A percentile compares a stretch with the other conserved stretches of the same genome.
Evolutionary conservation across 2,888 invertebrate genomes (phyloP).

Genomic region (Boloria selene): DNA sequence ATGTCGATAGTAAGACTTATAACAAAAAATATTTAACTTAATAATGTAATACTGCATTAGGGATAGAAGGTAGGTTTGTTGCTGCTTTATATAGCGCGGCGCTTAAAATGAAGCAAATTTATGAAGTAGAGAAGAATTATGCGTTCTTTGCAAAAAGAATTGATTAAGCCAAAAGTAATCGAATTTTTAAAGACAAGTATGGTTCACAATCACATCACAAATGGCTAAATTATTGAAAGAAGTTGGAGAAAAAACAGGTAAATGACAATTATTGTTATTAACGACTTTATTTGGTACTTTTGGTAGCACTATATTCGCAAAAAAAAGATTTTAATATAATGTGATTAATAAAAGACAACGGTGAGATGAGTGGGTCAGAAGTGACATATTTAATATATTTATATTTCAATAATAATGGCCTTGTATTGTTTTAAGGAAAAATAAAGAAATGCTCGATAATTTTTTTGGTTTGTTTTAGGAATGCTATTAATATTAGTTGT

Average conservation of each 20-base stretch:
- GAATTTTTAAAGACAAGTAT: conserved; percentile 66
- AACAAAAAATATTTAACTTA: neutral
- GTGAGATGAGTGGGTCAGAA: too few relatives aligned
- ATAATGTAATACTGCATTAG: conserved; percentile 41
- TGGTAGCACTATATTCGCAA: too few relatives aligned
- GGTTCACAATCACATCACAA: conserved; percentile 46
- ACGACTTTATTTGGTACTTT: neutral
- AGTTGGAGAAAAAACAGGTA: conserved; percentile 56
- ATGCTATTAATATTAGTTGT: conserved; percentile 61
- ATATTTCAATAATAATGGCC: too few relatives aligned
- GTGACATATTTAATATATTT: too few relatives aligned
- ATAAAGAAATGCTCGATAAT: too few relatives aligned
- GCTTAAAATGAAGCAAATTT: conserved; percentile 56
- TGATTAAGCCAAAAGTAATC: conserved; percentile 56
- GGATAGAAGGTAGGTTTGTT: conserved; percentile 68
- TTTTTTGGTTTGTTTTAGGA: conserved; percentile 47
- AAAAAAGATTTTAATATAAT: too few relatives aligned
- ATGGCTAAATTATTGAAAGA: conserved; percentile 59
- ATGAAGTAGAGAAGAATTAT: conserved; percentile 61
- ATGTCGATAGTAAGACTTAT: neutral
- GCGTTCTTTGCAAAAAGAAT: conserved; percentile 49
- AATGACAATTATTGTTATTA: conserved; percentile 12
- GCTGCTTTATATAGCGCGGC: conserved; percentile 66
- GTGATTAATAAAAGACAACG: too few relatives aligned
- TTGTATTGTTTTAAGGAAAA: too few relatives aligned